Base-by-base conservation (phyloP, 2,113 vertebrate genomes). In the Festucalex cinctus region DNA sequence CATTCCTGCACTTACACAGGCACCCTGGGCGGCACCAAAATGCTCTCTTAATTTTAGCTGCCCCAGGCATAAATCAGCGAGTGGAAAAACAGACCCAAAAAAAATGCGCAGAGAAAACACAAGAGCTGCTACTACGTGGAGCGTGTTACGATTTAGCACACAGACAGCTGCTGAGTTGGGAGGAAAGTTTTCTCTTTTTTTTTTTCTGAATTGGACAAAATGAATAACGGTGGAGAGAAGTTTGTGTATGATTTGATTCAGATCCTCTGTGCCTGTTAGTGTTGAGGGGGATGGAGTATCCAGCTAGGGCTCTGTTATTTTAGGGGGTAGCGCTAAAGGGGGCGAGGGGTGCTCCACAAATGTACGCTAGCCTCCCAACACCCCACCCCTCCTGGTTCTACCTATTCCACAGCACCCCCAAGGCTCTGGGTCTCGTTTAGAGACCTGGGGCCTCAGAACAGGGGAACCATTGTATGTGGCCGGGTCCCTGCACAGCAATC, bases 381-480 rank as follows among this genome's bases (percentile, higher is more conserved):
- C 70, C 73, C 78, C 78, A 68, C 85, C 81, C 79, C 73, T 79
- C 71, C 74, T 46, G 63, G 28, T 53, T 68, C 73, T 71, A 83
- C 80, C 85, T 84, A 68, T 71, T 84, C 80, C 56, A n/a, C 37
- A 16, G 78, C 85, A 88, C 90, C 88, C 88, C 88, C 83, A 85
- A 85, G 83, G 88, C 79, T 88, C 86, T 87, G 84, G 85, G 81
- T 79, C 83, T 75, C 83, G 81, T 87, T 89, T 88, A 81, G 86
- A 84, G 85, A 75, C 84, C 85, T 73, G 81, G 86, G 87, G 89
- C 85, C 88, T 82, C 75, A 73, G 89, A 92, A 93, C 91, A 93
- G 91, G 91, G 87, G 86, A 84, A 82, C 85, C 89, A 91, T 93
- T 93, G 92, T 93, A 76, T 85, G 78, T 85, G 82, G 79, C 75